Evolutionary conservation across 2,888 invertebrate genomes (phyloP).

Genomic region (Hirtodrosophila histrioides): DNA sequence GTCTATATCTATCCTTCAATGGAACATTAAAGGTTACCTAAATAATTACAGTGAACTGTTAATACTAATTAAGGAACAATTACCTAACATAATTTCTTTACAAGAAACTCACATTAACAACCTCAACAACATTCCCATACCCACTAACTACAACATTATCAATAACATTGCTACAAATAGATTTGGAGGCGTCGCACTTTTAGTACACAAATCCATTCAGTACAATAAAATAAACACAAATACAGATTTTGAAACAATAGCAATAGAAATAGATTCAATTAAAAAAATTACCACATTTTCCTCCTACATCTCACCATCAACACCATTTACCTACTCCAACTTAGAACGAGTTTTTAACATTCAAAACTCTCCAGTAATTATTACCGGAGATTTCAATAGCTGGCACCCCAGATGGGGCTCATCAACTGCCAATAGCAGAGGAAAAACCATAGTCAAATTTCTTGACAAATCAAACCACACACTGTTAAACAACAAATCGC

Average conservation of each 20-base stretch:
- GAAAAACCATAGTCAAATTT: neutral
- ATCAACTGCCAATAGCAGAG: neutral
- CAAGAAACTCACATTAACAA: slow-evolving; percentile 3
- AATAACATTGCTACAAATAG: slow-evolving; percentile 3
- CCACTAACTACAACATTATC: slow-evolving; percentile 1
- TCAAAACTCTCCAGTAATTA: neutral
- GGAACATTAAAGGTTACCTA: slow-evolving; percentile 5
- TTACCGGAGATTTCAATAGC: slow-evolving; percentile 5
- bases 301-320: slow-evolving; percentile 4
- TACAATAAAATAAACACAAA: neutral
- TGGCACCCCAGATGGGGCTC: slow-evolving; percentile 12
- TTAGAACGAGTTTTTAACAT: neutral
- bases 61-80: slow-evolving; percentile 1
- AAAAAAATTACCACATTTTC: slow-evolving; percentile 7
- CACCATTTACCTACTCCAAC: neutral
- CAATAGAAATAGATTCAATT: neutral
- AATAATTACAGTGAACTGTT: slow-evolving; percentile 14
- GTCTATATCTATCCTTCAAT: neutral
- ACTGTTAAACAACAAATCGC: slow-evolving; percentile 6
- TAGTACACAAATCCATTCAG: slow-evolving; percentile 5
- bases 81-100: neutral
- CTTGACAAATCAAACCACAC: neutral
- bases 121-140: neutral
- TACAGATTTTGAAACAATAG: neutral
- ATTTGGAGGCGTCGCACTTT: slow-evolving; percentile 9